These are phyloP conservation scores for Penaeus monodon DNA, from an alignment of 2,888 invertebrate species.

Conservation along the genomic window DNA sequence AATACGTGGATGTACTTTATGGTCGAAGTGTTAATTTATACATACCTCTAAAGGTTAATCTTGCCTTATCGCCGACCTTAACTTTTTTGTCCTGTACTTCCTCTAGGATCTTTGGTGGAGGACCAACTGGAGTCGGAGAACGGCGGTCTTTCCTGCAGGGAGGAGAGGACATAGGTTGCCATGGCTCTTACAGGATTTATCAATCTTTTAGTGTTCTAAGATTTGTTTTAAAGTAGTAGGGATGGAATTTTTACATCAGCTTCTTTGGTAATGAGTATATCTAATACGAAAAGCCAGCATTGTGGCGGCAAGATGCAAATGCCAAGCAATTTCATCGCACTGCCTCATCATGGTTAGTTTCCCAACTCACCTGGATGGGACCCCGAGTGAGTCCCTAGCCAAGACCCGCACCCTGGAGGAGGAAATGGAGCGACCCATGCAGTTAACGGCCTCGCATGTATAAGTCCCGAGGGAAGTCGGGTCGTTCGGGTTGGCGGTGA, in stretches of 20 bases:
- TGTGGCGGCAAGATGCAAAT: no score
- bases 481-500: constrained; percentile 89
- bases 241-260: no score
- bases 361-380: constrained; percentile 46
- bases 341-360: no score
- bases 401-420: constrained; percentile 74
- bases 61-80: constrained; percentile 82
- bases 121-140: constrained; percentile 61
- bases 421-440: constrained; percentile 90
- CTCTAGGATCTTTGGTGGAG: constrained; percentile 82
- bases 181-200: no score
- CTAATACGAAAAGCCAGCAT: no score
- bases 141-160: constrained; percentile 44
- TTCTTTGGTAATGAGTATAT: no score
- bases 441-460: constrained; percentile 90
- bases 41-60: constrained; percentile 70
- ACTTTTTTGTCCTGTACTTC: constrained; percentile 82
- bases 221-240: no score
- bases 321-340: no score
- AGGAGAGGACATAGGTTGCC: background rate
- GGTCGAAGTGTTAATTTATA: background rate
- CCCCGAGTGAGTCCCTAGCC: constrained; percentile 56
- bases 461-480: constrained; percentile 91
- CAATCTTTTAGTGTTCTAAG: no score
- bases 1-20: no score